A percentile compares a stretch with the other conserved stretches of the same genome.
These are phyloP conservation scores for Gymnoscopelus braueri DNA, from an alignment of 2,797 vertebrate genomes.

Conservation along the genomic window DNA sequence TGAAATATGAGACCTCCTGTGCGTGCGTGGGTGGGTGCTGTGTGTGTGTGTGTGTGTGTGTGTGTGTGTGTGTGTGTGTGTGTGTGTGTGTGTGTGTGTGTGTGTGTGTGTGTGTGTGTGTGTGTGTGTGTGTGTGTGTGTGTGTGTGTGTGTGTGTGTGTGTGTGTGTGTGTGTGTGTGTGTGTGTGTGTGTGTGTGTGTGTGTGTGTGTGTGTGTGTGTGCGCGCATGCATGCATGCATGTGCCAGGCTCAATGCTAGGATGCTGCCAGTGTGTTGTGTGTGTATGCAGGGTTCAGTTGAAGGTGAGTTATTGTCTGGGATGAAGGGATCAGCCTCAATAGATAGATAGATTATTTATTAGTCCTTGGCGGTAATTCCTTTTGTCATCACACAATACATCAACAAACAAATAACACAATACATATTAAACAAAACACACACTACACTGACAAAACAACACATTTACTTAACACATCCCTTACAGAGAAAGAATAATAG, in stretches of 20 bases:
- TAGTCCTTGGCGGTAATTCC: no score
- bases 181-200: conserved; percentile 14
- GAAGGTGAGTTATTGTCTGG: no score
- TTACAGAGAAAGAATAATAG: no score
- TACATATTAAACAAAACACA: no score
- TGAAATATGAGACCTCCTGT: conserved; percentile 62
- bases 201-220: conserved; percentile 21
- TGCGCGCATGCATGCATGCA: conserved; percentile 2
- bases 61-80: conserved; percentile 13
- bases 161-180: conserved; percentile 16
- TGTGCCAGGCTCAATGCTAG: not conserved
- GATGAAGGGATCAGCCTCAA: no score
- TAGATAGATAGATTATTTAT: no score
- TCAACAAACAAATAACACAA: no score
- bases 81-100: conserved; percentile 20
- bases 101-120: conserved; percentile 16
- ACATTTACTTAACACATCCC: no score
- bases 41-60: conserved; percentile 16
- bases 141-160: conserved; percentile 14
- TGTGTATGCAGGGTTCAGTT: no score
- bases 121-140: conserved; percentile 19
- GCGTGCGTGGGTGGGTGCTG: conserved; percentile 18
- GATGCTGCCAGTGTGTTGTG: no score
- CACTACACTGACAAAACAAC: no score
- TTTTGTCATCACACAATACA: no score